Conservation (phyloP, 2,888 invertebrate species). For the Trachelus iudaicus region DNA sequence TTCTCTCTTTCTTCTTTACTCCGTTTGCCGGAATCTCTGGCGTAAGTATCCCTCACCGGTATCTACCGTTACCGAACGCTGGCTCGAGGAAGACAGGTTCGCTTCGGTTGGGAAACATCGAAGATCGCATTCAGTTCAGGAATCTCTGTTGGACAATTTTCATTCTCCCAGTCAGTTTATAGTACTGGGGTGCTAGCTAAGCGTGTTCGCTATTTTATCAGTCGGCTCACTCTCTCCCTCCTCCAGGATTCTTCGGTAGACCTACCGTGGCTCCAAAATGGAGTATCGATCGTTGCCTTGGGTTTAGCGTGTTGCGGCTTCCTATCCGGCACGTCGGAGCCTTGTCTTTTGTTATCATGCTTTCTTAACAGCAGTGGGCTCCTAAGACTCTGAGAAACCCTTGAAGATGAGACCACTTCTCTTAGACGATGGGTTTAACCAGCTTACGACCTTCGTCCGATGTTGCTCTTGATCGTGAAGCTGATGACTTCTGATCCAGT, state of each 20-base stretch:
- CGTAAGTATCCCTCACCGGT: not conserved
- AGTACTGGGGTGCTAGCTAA: not conserved
- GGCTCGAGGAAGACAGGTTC: not conserved
- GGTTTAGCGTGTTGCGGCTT: constrained; percentile 18
- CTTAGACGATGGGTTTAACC: not conserved
- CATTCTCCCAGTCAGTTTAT: not conserved
- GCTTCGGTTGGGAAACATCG: not conserved
- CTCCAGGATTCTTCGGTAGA: not conserved
- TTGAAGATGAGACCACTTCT: not conserved
- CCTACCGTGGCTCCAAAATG: constrained; percentile 17
- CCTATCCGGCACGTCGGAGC: constrained; percentile 11
- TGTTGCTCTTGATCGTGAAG: not conserved
- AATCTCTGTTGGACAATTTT: not conserved
- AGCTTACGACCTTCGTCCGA: not conserved
- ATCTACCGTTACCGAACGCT: not conserved
- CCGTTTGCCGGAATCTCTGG: not conserved
- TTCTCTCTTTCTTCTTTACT: not conserved
- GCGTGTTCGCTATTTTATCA: not conserved
- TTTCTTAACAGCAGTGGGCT: not conserved
- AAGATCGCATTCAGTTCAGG: not conserved
- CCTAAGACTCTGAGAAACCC: not conserved
- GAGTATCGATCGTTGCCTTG: constrained; percentile 16
- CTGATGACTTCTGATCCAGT: not conserved
- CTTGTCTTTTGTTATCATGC: constrained; percentile 3
- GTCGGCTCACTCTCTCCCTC: not conserved